Evolutionary conservation across 2,113 vertebrate species (phyloP), one percentile per base, ranked within the genome.

Genomic region (Catharus fuscescens): DNA sequence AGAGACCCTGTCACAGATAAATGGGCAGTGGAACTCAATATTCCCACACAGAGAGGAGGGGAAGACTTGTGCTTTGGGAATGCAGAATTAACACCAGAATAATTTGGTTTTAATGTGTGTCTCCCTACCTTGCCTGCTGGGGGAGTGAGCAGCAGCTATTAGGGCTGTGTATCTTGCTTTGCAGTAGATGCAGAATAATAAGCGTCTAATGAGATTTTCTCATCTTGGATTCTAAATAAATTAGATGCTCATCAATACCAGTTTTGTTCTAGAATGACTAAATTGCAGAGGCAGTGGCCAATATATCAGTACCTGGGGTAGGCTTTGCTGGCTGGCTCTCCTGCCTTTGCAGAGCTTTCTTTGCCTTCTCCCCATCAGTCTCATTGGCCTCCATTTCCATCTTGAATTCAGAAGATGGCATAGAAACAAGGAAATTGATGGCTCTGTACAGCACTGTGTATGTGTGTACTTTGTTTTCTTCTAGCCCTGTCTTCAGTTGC

Each of bases 141-240:
- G 61, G 59, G 50, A 82, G 34, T 6, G 48, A 59, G 59, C 82
- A 93, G 47, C 67, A 90, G 82, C 67, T 88, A 60, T 74, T 90
- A 14, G 44, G 83, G 64, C 56, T 32, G 29, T 70, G 59, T 52
- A 3, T 79, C 80, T 78, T 4, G 4, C 67, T 77, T 73, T 80
- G 81, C 67, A 61, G 60, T 34, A 62, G 74, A 20, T 90, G 47
- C 40, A 64, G 85, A 73, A 91, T 83, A 88, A 21, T 62, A 80
- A 94, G 38, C 12, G 8, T 83, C 52, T 93, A 72, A 90, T 18
- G 28, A 88, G 57, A 83, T 86, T 67, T 92, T 74, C 64, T 93
- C 36, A 44, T 67, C 44, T 45, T 59, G 48, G 54, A 38, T 94
- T 80, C 87, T 77, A 94, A 94, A 70, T 71, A 93, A 92, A 80